Percentiles rank a stretch among this genome's conserved stretches.
Evolutionary conservation across 2,113 vertebrate species (phyloP).

Genomic region (Dicerorhinus sumatrensis): DNA sequence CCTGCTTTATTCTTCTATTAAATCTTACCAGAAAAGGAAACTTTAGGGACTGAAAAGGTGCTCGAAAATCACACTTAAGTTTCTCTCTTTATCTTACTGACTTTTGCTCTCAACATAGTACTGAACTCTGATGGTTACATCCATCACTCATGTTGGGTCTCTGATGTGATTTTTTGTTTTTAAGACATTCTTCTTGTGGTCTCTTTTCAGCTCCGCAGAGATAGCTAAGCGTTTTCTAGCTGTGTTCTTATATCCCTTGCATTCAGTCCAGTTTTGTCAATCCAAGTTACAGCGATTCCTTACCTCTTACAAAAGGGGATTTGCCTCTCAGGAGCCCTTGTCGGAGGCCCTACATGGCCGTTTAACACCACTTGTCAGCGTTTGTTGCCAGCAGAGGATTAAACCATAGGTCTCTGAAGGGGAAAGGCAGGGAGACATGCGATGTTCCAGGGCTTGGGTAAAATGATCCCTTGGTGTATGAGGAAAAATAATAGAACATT

Average conservation of each 20-base stretch:
- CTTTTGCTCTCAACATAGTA: constrained; percentile 19
- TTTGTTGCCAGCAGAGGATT: neutral
- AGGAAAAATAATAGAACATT: constrained; percentile 12
- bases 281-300: neutral
- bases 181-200: neutral
- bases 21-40: constrained; percentile 70
- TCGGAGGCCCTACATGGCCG: neutral
- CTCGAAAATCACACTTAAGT: neutral
- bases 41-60: constrained; percentile 52
- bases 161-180: neutral
- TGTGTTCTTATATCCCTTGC: neutral
- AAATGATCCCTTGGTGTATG: neutral
- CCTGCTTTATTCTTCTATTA: constrained; percentile 70
- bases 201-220: neutral
- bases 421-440: neutral
- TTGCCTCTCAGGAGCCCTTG: neutral
- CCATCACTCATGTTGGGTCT: neutral
- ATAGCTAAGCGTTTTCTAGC: neutral
- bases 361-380: neutral
- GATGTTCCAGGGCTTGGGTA: neutral
- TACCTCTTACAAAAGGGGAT: neutral
- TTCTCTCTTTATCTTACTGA: constrained; percentile 18
- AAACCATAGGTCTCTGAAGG: neutral
- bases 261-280: neutral
- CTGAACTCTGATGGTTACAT: neutral